phyloP scores from a whole-genome alignment of 2,888 invertebrate genomes.

The Morpho helenor region DNA sequence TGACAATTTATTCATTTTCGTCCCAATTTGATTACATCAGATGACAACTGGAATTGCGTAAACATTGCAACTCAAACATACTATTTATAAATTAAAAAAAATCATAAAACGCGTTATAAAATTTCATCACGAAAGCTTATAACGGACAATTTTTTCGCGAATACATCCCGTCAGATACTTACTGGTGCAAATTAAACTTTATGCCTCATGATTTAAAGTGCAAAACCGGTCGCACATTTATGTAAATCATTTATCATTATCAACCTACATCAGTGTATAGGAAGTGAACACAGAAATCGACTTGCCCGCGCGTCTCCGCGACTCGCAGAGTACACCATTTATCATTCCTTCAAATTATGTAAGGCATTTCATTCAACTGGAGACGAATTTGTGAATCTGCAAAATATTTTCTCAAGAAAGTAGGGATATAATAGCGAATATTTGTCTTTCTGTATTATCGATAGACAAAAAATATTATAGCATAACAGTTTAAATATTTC shows the following conservation, averaged over 20 bases:
- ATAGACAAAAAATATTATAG: too few species aligned
- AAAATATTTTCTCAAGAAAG: conserved; percentile 7
- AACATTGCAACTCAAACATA: neutral
- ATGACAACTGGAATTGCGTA: too few species aligned
- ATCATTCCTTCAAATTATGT: conserved; percentile 27
- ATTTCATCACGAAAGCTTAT: conserved; percentile 15
- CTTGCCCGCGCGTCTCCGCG: conserved; percentile 14
- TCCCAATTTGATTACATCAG: too few species aligned
- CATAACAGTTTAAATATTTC: too few species aligned
- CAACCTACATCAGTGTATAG: conserved; percentile 22
- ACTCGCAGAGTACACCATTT: conserved; percentile 21
- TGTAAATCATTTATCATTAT: conserved; percentile 25
- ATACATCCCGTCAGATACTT: neutral
- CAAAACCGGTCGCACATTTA: too few species aligned
- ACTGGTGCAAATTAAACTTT: too few species aligned
- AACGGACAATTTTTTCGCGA: conserved; percentile 12
- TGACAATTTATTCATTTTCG: too few species aligned
- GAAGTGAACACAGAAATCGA: conserved; percentile 21
- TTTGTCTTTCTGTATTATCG: too few species aligned
- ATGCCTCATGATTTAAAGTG: too few species aligned
- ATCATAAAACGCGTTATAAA: conserved; percentile 2
- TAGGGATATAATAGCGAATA: too few species aligned
- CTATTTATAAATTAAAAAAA: neutral
- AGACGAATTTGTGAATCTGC: conserved; percentile 16
- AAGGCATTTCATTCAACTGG: conserved; percentile 21